Base-by-base conservation (phyloP, 1,140 invertebrate genomes). In the Doryteuthis pealeii region DNA sequence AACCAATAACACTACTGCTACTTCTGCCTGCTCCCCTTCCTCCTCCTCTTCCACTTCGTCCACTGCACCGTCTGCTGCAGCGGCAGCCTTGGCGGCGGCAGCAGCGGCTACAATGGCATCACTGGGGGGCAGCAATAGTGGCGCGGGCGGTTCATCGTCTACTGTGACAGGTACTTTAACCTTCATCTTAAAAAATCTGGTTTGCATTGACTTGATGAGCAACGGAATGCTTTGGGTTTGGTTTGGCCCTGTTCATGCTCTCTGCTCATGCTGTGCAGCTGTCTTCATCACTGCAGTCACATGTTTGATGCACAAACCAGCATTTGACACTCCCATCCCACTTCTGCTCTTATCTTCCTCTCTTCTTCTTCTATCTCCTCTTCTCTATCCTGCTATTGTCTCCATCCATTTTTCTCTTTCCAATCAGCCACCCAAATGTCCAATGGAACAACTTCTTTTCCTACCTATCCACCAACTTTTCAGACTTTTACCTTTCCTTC, bases 21-120 rank as follows among this genome's bases (percentile, higher is more conserved):
- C 12, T 22, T 26, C 66, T 8, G 5, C 18, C 18, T 62, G 10
- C 54, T 28, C 54, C 26, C 18, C 54, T 18, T 62, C 54, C 18
- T 62, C 54, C 54, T 15, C 54, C 18, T 62, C 54, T 5, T n/a
- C 54, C 26, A 62, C 54, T 28, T 12, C 26, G 18, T 22, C 54
- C 12, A 15, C 54, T 62, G 88, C 69, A 68, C 65, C 77, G 54
- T 49, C 58, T 72, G 72, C 67, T 40, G 72, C 70, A 73, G 49
- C 67, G 75, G 68, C 78, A 73, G 72, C 76, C 70, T 54, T 71
- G 69, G 40, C 49, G 43, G 66, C 58, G 33, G 54, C 70, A 71
- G 65, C 71, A 73, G 74, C 54, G 54, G 70, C 70, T 69, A 73
- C 75, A 62, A 62, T 62, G 54, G 54, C 54, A 28, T 62, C 54